phyloP scores from a whole-genome alignment of 2,113 vertebrate species.

The Puffinus mauretanicus region DNA sequence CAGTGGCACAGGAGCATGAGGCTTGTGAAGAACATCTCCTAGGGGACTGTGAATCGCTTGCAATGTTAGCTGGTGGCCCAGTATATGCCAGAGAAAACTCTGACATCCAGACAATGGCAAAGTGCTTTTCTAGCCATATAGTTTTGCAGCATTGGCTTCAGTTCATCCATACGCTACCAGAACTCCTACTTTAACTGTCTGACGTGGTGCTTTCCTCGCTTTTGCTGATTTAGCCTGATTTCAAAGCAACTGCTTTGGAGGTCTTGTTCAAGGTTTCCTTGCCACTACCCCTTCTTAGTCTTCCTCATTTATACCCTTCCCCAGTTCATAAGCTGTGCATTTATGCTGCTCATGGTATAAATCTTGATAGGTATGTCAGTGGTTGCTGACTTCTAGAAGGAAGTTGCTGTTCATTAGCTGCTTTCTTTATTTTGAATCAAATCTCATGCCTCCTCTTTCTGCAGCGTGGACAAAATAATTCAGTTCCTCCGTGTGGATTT shows the following conservation, averaged over 20 bases:
- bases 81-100: background rate
- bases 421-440: slow-evolving; percentile 16
- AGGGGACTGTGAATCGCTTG: background rate
- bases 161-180: background rate
- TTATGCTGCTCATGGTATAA: background rate
- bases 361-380: background rate
- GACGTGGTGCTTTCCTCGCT: background rate
- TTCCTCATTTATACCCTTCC: background rate
- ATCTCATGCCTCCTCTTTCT: background rate
- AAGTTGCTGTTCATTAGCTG: slow-evolving; percentile 9
- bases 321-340: background rate
- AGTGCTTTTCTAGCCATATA: background rate
- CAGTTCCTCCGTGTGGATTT: background rate
- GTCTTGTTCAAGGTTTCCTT: background rate
- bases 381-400: background rate
- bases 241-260: background rate
- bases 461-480: slow-evolving; percentile 13
- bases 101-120: background rate
- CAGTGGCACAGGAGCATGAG: background rate
- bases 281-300: background rate
- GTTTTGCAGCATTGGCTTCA: background rate
- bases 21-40: background rate
- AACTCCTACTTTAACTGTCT: background rate
- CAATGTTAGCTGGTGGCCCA: background rate
- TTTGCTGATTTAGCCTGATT: background rate